Evolutionary conservation across 2,797 vertebrate species (phyloP), one percentile per base, ranked within the genome.

Genomic region (Propithecus deckenii): DNA sequence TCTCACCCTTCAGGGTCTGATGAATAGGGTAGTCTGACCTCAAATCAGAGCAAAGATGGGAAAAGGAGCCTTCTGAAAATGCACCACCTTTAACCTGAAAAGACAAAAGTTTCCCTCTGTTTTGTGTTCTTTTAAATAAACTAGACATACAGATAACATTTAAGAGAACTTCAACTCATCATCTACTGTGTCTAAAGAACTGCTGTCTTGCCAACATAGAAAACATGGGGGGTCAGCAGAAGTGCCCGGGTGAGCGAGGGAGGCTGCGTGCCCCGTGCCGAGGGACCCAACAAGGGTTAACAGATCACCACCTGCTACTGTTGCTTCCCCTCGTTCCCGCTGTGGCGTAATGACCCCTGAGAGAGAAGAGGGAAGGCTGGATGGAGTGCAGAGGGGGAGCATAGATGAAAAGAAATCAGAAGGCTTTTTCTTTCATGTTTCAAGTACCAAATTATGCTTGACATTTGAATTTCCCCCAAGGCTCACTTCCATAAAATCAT

Each of bases 401-500:
- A 95, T 80, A 97, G 94, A 98, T 97, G 97, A 97, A 97, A 98
- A 97, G 97, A 98, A 98, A 97, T 95, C 97, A 96, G 97, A 98
- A 97, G 57, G 76, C 95, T 98, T 98, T 97, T 96, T 96, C 95
- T 97, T 97, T 98, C 97, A 97, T 96, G 96, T 98, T 98, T 98
- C 97, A 98, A 98, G 98, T 97, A 90, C 97, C 98, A 98, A 98
- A 98, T 98, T 98, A 98, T 98, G 98, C 98, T 98, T 99, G 98
- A 98, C 98, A 98, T 98, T 98, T 98, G 98, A 97, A 98, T 98
- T 98, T 92, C 98, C 98, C 98, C 98, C 96, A 96, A 98, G 97
- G 98, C 97, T 76, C 18, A 59, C 97, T 98, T 97, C 98, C 23
- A 41, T 97, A 98, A 98, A 98, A 98, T 98, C 81, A 43, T 93